A percentile compares a stretch with the other conserved stretches of the same genome.
Evolutionary conservation across 2,113 vertebrate genomes (phyloP).

Genomic region (Gavialis gangeticus): DNA sequence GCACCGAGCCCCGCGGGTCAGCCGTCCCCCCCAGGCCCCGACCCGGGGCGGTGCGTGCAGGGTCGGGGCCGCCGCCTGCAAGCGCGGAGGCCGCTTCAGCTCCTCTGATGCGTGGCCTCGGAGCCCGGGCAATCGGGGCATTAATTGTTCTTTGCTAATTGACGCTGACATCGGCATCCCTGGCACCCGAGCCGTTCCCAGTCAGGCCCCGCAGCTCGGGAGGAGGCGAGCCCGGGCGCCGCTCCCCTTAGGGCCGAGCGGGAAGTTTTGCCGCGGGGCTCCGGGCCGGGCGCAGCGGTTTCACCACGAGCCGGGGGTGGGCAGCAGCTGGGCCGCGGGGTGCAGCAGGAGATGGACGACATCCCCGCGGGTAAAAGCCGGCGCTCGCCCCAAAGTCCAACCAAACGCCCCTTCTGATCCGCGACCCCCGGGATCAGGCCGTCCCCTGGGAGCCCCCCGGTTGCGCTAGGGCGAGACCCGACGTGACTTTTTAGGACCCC

Average conservation of each 20-base stretch:
- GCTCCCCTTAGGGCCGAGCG: too few relatives aligned
- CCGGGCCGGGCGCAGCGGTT: neutral
- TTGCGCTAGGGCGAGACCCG: too few relatives aligned
- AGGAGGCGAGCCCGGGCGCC: neutral
- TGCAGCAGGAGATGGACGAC: too few relatives aligned
- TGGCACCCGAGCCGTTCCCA: constrained; percentile 77
- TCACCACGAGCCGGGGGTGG: neutral
- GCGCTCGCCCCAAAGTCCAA: too few relatives aligned
- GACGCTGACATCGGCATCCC: constrained; percentile 93
- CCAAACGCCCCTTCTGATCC: too few relatives aligned
- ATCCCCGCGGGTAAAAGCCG: too few relatives aligned
- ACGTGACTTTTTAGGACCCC: too few relatives aligned
- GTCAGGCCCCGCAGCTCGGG: constrained; percentile 7
- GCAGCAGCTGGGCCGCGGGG: neutral
- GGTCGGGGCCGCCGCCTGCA: too few relatives aligned
- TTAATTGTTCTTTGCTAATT: constrained; percentile 96
- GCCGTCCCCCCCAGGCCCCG: neutral
- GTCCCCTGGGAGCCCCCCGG: too few relatives aligned
- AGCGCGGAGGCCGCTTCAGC: constrained; percentile 25
- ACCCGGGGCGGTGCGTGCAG: too few relatives aligned
- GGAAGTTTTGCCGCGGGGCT: too few relatives aligned
- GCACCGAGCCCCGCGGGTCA: neutral
- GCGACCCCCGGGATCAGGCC: too few relatives aligned
- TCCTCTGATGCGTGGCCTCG: constrained; percentile 70
- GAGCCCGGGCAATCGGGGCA: constrained; percentile 70